phyloP scores from a whole-genome alignment of 92 coral and sea anemone species.

The Virgularia gustaviana region DNA sequence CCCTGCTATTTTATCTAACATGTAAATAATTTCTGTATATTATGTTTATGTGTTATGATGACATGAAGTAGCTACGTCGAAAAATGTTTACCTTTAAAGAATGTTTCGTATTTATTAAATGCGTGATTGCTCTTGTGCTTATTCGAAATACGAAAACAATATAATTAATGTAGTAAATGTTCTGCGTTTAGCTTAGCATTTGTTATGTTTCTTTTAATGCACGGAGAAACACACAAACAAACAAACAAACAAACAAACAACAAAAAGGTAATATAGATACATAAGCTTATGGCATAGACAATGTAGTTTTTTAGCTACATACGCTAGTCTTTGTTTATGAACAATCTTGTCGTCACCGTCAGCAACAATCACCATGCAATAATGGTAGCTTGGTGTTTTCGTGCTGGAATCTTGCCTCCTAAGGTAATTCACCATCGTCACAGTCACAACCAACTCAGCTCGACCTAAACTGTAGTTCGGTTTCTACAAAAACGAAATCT shows the following conservation, averaged over 20 bases:
- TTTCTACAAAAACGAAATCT: constrained; percentile 40
- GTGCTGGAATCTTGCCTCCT: constrained; percentile 67
- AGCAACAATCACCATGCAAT: constrained; percentile 65
- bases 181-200: too few relatives aligned
- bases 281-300: background rate
- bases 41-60: too few relatives aligned
- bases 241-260: too few relatives aligned
- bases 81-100: too few relatives aligned
- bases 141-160: too few relatives aligned
- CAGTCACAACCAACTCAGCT: constrained; percentile 71
- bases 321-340: constrained; percentile 87
- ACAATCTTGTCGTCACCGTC: constrained; percentile 77
- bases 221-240: constrained; percentile 58
- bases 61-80: too few relatives aligned
- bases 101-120: too few relatives aligned
- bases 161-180: too few relatives aligned
- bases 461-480: constrained; percentile 60
- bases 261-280: too few relatives aligned
- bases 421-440: constrained; percentile 87
- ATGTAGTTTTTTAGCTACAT: constrained; percentile 8
- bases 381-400: constrained; percentile 62
- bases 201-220: constrained; percentile 63
- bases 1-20: too few relatives aligned
- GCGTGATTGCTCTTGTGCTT: too few relatives aligned
- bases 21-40: too few relatives aligned